phyloP scores from a whole-genome alignment of 2,797 vertebrate genomes.

The Cottoperca gobio region DNA sequence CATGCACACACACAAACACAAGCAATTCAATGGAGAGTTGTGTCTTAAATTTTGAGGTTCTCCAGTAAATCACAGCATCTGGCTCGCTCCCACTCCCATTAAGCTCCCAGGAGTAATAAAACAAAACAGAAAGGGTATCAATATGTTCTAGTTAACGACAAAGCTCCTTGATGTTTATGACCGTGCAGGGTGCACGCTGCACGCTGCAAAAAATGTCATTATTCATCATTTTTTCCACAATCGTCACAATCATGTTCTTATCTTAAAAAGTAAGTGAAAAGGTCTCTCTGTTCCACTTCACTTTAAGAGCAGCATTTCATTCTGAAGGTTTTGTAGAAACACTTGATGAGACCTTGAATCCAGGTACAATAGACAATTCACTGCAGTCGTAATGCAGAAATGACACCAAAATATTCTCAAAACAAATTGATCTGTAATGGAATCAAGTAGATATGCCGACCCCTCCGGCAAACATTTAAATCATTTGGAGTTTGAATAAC shows the following conservation, averaged over 20 bases:
- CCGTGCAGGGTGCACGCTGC: background rate
- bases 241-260: conserved; percentile 6
- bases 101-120: conserved; percentile 74
- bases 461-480: background rate
- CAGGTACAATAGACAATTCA: background rate
- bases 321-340: background rate
- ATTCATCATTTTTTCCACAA: conserved; percentile 19
- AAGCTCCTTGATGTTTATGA: conserved; percentile 71
- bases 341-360: background rate
- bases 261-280: background rate
- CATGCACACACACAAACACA: conserved; percentile 13
- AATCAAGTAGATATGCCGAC: background rate
- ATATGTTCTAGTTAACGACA: conserved; percentile 75
- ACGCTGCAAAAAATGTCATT: conserved; percentile 53
- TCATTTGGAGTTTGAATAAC: conserved; percentile 9
- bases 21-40: conserved; percentile 55
- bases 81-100: conserved; percentile 51
- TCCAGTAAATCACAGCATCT: conserved; percentile 73
- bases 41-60: conserved; percentile 71
- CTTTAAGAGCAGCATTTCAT: conserved; percentile 6
- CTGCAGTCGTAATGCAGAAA: background rate
- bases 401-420: background rate
- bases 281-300: background rate
- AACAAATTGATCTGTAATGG: background rate
- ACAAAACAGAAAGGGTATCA: conserved; percentile 77